phyloP scores from a whole-genome alignment of 2,797 vertebrate genomes.

The Chromis chromis region DNA sequence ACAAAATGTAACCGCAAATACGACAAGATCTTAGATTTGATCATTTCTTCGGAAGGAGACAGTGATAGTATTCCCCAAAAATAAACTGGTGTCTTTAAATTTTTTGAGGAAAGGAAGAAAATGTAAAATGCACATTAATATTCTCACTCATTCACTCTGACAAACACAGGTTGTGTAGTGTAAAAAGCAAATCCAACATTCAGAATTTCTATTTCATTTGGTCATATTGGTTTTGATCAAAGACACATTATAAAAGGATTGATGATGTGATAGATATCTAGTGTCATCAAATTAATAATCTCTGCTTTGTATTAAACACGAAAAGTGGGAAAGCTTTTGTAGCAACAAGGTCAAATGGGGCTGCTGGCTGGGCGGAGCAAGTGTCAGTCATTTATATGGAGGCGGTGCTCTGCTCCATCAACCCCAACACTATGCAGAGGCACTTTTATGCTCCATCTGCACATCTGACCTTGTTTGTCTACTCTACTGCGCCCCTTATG shows the following conservation, averaged over 20 bases:
- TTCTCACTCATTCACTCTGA: not conserved
- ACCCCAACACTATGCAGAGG: constrained; percentile 14
- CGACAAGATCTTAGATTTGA: constrained; percentile 27
- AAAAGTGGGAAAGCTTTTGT: constrained; percentile 6
- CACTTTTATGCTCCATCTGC: constrained; percentile 24
- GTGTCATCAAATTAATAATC: constrained; percentile 14
- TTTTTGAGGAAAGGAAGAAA: constrained; percentile 11
- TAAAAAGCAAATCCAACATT: constrained; percentile 30
- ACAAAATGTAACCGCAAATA: constrained; percentile 40
- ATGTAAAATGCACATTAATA: constrained; percentile 33
- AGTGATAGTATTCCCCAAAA: constrained; percentile 7
- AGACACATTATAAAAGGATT: constrained; percentile 23
- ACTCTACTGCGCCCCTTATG: constrained; percentile 15
- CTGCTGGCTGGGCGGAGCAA: constrained; percentile 26
- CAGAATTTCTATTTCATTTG: constrained; percentile 5
- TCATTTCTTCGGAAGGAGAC: constrained; percentile 28
- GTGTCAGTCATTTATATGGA: constrained; percentile 32
- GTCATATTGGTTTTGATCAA: constrained; percentile 24
- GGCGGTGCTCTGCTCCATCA: constrained; percentile 36
- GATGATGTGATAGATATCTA: not conserved
- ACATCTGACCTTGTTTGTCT: constrained; percentile 33
- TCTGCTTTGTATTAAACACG: constrained; percentile 33
- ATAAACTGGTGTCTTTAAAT: constrained; percentile 15
- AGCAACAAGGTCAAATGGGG: constrained; percentile 8
- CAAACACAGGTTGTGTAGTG: constrained; percentile 21